These are phyloP conservation scores for Drosophila buzzatii DNA, from an alignment of 2,888 invertebrate genomes.

Conservation along the genomic window DNA sequence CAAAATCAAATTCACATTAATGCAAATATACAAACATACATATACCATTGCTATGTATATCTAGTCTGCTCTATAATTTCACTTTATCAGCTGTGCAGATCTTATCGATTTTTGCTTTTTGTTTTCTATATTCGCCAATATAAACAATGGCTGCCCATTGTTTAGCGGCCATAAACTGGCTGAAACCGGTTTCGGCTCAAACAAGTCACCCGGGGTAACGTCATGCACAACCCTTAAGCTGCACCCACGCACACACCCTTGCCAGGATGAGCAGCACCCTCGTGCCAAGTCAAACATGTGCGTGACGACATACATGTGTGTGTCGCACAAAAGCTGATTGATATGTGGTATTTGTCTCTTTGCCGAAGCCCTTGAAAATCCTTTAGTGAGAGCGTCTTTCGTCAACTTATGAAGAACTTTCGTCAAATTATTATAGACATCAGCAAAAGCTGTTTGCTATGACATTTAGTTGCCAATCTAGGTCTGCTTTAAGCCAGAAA, in stretches of 20 bases:
- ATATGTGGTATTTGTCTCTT: neutral
- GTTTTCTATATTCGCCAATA: neutral
- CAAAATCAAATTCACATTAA: conserved; percentile 39
- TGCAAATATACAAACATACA: conserved; percentile 1
- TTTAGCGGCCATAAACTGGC: conserved; percentile 44
- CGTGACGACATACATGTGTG: neutral
- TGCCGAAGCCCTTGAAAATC: neutral
- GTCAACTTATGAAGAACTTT: neutral
- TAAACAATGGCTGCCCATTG: conserved; percentile 65
- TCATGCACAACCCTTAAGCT: conserved; percentile 21
- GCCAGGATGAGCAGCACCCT: conserved; percentile 35
- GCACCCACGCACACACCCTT: conserved; percentile 30
- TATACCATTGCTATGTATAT: neutral
- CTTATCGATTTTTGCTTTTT: conserved; percentile 63
- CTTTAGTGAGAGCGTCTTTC: neutral
- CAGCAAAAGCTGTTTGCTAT: neutral
- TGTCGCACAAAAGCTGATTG: conserved; percentile 42
- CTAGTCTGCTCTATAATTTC: conserved; percentile 26
- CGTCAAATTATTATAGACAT: neutral
- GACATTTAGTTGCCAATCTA: neutral
- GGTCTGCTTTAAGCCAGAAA: neutral
- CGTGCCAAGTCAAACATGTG: conserved; percentile 19
- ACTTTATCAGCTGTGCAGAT: conserved; percentile 47
- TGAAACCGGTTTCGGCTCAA: conserved; percentile 61
- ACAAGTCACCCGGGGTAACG: conserved; percentile 43